Evolutionary conservation across 1,140 invertebrate genomes (phyloP), one percentile per base, ranked within the genome.

Genomic region (Drosophila nikananu): DNA sequence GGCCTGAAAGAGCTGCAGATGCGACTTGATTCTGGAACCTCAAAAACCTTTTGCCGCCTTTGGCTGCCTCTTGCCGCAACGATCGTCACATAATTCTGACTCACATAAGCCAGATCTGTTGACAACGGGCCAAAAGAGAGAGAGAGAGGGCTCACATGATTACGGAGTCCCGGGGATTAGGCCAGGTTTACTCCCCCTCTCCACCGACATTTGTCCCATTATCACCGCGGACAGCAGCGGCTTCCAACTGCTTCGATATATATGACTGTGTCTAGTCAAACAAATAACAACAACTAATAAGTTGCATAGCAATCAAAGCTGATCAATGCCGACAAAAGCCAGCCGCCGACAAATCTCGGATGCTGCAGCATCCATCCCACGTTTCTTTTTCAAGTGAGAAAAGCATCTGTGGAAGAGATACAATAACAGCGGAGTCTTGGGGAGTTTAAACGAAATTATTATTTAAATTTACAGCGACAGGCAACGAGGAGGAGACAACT

Each of bases 281-380:
- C 86, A 89, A 89, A 89, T 89, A 89, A 89, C 86, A 89, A 89
- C 86, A 89, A 89, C 86, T 89, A 89, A 89, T 89, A 89, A 89
- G 86, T 89, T 91, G 81, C 77, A 84, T 70, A 67, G 81, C 86
- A 90, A 89, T 89, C 84, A 89, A 89, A 90, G 84, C 86, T 77
- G 63, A 60, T 52, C 65, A 81, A 63, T 49, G 74, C 84, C 84
- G 84, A 86, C 80, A 83, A 87, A 83, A 81, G 77, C 44, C 64
- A 21, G 54, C 68, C 66, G 77, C 72, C 70, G 77, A 64, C 71
- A 37, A 23, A 61, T 48, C 21, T 13, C 15, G 30, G 30, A 32
- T 8, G 25, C 59, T 51, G 25, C 41, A 19, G 35, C 30, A 35
- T 27, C 27, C 42, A 51, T 72, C 55, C 67, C 60, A 81, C 67